These are phyloP conservation scores for Andrena cerasifolii DNA, from an alignment of 1,140 invertebrate genomes.

Conservation along the genomic window DNA sequence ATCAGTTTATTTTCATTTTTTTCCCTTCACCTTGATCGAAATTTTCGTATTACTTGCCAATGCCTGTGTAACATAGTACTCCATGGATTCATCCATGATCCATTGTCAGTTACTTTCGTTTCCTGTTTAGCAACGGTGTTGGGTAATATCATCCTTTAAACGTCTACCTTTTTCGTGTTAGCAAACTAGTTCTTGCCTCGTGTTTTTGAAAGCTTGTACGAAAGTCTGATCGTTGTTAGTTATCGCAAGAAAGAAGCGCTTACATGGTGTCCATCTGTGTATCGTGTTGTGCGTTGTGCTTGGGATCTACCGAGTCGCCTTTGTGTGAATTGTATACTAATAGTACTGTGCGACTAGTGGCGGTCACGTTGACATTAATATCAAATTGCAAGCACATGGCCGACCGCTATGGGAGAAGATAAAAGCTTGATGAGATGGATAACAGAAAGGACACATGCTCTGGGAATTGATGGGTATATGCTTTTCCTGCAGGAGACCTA, in stretches of 20 bases:
- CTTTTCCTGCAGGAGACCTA: constrained; percentile 83
- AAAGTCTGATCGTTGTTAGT: not conserved
- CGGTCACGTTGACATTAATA: constrained; percentile 21
- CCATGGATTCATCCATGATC: no score
- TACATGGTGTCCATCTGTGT: constrained; percentile 51
- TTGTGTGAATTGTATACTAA: constrained; percentile 42
- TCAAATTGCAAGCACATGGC: constrained; percentile 1
- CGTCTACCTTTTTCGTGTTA: not conserved
- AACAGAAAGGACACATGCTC: constrained; percentile 75
- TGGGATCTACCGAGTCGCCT: constrained; percentile 11
- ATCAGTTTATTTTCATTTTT: constrained; percentile 28
- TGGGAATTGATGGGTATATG: constrained; percentile 83
- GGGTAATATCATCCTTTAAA: constrained; percentile 4
- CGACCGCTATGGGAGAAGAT: constrained; percentile 25
- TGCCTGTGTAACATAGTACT: not conserved
- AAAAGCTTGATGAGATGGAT: constrained; percentile 67
- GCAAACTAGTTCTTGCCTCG: not conserved
- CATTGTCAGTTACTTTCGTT: not conserved
- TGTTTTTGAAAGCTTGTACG: not conserved
- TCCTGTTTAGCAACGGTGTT: not conserved
- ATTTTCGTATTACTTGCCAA: constrained; percentile 13
- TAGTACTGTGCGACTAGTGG: constrained; percentile 40
- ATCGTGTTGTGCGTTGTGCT: constrained; percentile 60
- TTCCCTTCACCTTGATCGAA: constrained; percentile 13
- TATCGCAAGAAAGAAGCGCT: not conserved